Base-by-base conservation (phyloP, 2,113 vertebrate genomes). In the Aphyosemion australe region DNA sequence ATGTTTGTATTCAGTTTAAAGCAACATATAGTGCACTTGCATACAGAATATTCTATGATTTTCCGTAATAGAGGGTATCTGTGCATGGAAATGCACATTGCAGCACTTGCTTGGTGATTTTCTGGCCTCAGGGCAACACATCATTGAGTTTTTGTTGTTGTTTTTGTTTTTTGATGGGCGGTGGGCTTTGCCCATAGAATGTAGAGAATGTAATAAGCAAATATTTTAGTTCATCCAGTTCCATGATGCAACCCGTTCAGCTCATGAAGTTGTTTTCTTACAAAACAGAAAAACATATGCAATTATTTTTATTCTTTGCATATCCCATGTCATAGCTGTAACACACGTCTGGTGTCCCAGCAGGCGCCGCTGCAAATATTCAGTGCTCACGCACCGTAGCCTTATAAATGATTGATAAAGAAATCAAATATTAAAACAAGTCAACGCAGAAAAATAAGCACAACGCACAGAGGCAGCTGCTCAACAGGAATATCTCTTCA, bases 401-500 rank as follows among this genome's bases (percentile, higher is more conserved):
- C 60, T 78, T 54, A 85, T 79, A 72, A 86, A 87, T 83, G 72
- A 82, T 92, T 90, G 77, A 90, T 79, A 70, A 69, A 84, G 53
- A 84, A 85, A 89, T 90, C 66, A 87, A 90, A 85, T 87, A 87
- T 89, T 89, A 83, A 90, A 87, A 85, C 74, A 73, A 84, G 69
- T 82, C 75, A 85, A 88, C 71, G 78, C 55, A 48, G 70, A 82
- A 82, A 81, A 83, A 84, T 67, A 68, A 85, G 80, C 74, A 84
- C 72, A 69, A 80, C 55, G 53, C 59, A 65, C 65, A 65, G 58
- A 54, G 61, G 57, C 70, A 65, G 61, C 61, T 69, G 73, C 55
- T 26, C 58, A 74, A 74, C 55, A 66, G 68, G 51, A 74, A 69
- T 66, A 78, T 69, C 39, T 78, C 62, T 73, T 56, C 47, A 85